phyloP scores from a whole-genome alignment of 2,888 invertebrate species.

The Deroplatys truncata region DNA sequence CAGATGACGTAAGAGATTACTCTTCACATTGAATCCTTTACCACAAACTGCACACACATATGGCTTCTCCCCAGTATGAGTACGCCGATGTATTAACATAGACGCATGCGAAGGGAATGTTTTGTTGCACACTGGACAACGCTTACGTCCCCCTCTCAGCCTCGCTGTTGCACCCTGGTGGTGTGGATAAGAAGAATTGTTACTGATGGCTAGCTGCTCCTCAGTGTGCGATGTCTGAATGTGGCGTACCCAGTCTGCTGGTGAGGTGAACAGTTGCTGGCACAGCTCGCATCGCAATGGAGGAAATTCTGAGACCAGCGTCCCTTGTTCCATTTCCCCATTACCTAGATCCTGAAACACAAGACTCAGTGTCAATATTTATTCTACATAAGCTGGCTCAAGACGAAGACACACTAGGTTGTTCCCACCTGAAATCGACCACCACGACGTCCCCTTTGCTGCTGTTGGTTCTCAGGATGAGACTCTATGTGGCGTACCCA shows the following conservation, averaged over 20 bases:
- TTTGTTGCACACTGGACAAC: conserved; percentile 66
- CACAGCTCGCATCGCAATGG: conserved; percentile 79
- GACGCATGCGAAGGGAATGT: conserved; percentile 73
- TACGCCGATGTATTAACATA: conserved; percentile 72
- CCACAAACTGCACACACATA: conserved; percentile 70
- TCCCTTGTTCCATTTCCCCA: background rate
- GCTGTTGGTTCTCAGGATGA: conserved; percentile 30
- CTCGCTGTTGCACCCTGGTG: conserved; percentile 40
- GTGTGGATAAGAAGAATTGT: conserved; percentile 47
- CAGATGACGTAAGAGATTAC: conserved; percentile 67
- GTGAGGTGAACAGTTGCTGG: conserved; percentile 75
- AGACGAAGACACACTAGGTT: too few relatives aligned
- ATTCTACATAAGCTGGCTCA: too few relatives aligned
- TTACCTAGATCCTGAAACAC: background rate
- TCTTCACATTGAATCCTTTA: conserved; percentile 76
- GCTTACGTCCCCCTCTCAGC: conserved; percentile 44
- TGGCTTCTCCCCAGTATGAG: conserved; percentile 71
- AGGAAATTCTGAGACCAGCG: conserved; percentile 43
- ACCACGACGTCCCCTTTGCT: background rate
- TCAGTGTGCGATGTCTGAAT: conserved; percentile 75
- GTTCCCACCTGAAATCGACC: background rate
- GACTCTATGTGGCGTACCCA: conserved; percentile 81
- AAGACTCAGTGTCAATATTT: background rate
- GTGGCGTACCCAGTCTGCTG: conserved; percentile 79
- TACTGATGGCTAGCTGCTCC: conserved; percentile 67